phyloP scores from a whole-genome alignment of 2,113 vertebrate genomes.

The Tautogolabrus adspersus region DNA sequence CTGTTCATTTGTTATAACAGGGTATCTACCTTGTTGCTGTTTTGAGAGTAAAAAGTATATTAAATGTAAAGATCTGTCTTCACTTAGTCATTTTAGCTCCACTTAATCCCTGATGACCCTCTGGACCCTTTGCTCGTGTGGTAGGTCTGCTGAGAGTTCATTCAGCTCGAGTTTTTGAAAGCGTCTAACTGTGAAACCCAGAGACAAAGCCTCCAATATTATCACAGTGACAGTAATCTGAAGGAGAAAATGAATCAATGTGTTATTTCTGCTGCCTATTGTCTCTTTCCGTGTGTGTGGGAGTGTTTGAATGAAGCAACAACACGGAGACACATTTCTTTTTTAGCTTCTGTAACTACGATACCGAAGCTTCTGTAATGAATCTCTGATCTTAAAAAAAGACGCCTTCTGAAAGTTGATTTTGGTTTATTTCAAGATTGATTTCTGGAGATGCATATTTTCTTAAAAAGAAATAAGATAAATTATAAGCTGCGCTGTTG shows the following conservation, averaged over 20 bases:
- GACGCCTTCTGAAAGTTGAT: neutral
- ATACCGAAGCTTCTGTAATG: neutral
- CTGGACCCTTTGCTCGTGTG: neutral
- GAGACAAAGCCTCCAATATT: neutral
- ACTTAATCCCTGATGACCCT: neutral
- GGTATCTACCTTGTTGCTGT: too few relatives aligned
- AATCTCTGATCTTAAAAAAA: neutral
- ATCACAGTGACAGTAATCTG: conserved; percentile 8
- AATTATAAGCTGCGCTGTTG: conserved; percentile 8
- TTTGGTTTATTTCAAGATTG: neutral
- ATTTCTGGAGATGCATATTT: neutral
- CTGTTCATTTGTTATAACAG: too few relatives aligned
- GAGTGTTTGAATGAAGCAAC: conserved; percentile 8
- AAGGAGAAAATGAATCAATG: neutral
- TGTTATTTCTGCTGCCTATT: conserved; percentile 1
- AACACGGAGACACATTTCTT: conserved; percentile 2
- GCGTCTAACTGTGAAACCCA: neutral
- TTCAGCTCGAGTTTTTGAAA: neutral
- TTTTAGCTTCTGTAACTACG: conserved; percentile 24
- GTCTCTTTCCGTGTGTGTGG: conserved; percentile 22
- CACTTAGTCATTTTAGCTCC: neutral
- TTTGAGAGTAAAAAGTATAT: neutral
- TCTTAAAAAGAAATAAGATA: neutral
- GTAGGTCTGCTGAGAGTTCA: neutral
- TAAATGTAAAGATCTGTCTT: neutral